phyloP scores from a whole-genome alignment of 2,888 invertebrate genomes.

The Mythimna ferrago region DNA sequence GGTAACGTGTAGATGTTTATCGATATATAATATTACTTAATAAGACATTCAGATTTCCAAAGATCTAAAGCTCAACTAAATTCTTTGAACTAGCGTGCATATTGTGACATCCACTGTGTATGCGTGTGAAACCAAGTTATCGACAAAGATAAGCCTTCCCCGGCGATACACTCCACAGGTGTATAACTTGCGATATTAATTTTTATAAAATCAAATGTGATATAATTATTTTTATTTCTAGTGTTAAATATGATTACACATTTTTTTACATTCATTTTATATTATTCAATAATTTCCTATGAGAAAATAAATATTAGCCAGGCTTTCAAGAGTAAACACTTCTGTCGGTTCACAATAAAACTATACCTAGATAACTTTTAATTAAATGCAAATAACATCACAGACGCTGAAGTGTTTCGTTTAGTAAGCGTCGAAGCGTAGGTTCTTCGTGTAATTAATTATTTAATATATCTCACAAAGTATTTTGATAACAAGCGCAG shows the following conservation, averaged over 20 bases:
- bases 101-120: slow-evolving; percentile 66
- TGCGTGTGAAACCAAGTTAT: slow-evolving; percentile 57
- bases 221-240: slow-evolving; percentile 71
- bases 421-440: slow-evolving; percentile 22
- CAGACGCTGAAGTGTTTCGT: slow-evolving; percentile 21
- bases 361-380: slow-evolving; percentile 15
- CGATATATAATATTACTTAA: slow-evolving; percentile 78
- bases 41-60: slow-evolving; percentile 89
- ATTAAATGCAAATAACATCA: slow-evolving; percentile 19
- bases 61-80: slow-evolving; percentile 89
- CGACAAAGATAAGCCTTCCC: slow-evolving; percentile 59
- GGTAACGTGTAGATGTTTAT: slow-evolving; percentile 87
- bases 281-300: slow-evolving; percentile 35
- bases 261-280: slow-evolving; percentile 42
- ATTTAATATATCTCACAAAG: slow-evolving; percentile 37
- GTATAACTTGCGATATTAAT: slow-evolving; percentile 58
- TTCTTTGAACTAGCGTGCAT: slow-evolving; percentile 83
- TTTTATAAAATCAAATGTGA: slow-evolving; percentile 74
- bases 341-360: slow-evolving; percentile 13
- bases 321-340: slow-evolving; percentile 31
- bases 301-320: slow-evolving; percentile 38
- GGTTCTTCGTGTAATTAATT: slow-evolving; percentile 29
- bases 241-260: slow-evolving; percentile 63
- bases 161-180: slow-evolving; percentile 48
- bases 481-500: slow-evolving; percentile 49